Base-by-base conservation (phyloP, 2,888 invertebrate genomes). In the Allygus modestus region DNA sequence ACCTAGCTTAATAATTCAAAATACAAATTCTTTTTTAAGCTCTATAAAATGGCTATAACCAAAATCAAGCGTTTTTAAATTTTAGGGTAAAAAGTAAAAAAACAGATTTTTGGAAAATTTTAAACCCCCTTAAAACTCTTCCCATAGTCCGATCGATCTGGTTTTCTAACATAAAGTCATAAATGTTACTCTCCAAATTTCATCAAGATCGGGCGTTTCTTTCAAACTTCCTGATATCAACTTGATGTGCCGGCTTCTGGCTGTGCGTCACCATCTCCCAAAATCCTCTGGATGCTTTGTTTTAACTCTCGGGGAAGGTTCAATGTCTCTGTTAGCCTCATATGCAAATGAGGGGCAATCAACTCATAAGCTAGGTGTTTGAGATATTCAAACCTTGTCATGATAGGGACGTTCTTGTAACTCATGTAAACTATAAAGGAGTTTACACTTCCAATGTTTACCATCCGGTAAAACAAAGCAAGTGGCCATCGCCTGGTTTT, bases 231-330 rank as follows among this genome's bases (percentile, higher is more conserved):
- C 46, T 15, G 46, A 46, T 12, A 12, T 46, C 1, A 4, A 46
- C 17, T 46, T 46, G 46, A 46, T 15, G 12, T 4, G 12, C 46
- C 46, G 46, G 46, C 46, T 46, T 46, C 46, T 46, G 46, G 46
- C 46, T 46, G 46, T 46, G 46, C 46, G 46, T 46, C 73, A 61
- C 75, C 71, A n/a, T 41, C 31, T 75, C 75, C 83, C 33, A 51
- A 23, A n/a, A 83, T 75, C 33, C 31, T 83, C 20, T 75, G 51
- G 31, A 77, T 83, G 20, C 43, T 46, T 65, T 54, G 61, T 77
- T 82, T 84, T 51, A 85, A 75, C 41, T 85, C 84, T 9, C 61
- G 37, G 33, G 82, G 84, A 26, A 85, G 77, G 58, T 81, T 84
- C 20, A 73, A 43, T 37, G 69, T 81, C 17, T 23, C 71, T 31